A percentile compares a stretch with the other conserved stretches of the same genome.
Evolutionary conservation across 2,797 vertebrate genomes (phyloP).

Genomic region (Coregonus sp.): DNA sequence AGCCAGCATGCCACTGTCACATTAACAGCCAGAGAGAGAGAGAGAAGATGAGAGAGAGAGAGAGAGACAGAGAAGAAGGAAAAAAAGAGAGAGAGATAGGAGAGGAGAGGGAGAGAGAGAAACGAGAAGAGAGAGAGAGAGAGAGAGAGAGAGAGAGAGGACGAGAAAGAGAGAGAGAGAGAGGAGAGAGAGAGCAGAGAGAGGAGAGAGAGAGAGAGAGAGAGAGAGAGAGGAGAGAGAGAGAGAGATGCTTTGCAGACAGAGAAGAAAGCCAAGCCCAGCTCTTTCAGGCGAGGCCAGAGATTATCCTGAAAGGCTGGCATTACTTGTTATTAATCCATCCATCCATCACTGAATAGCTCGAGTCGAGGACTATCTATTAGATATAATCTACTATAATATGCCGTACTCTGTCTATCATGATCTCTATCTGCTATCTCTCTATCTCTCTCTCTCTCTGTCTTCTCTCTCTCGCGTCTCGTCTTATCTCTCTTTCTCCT

Average conservation of each 20-base stretch:
- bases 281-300: constrained; percentile 8
- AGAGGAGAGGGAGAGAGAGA: background rate
- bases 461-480: too few relatives aligned
- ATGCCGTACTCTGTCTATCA: too few relatives aligned
- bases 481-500: too few relatives aligned
- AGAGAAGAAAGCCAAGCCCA: too few relatives aligned
- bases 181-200: background rate
- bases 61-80: background rate
- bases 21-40: constrained; percentile 57
- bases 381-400: too few relatives aligned
- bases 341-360: too few relatives aligned
- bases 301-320: background rate
- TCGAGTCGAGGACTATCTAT: too few relatives aligned
- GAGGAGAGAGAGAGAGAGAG: too few relatives aligned
- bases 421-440: too few relatives aligned
- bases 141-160: background rate
- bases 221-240: too few relatives aligned
- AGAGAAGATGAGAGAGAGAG: too few relatives aligned
- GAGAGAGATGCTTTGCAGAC: constrained; percentile 9
- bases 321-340: background rate
- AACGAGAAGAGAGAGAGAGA: background rate
- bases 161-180: background rate
- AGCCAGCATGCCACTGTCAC: constrained; percentile 78
- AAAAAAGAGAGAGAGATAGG: background rate
- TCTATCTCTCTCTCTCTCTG: too few relatives aligned